Conservation (phyloP, 2,797 vertebrate genomes). For the Erethizon dorsatum region DNA sequence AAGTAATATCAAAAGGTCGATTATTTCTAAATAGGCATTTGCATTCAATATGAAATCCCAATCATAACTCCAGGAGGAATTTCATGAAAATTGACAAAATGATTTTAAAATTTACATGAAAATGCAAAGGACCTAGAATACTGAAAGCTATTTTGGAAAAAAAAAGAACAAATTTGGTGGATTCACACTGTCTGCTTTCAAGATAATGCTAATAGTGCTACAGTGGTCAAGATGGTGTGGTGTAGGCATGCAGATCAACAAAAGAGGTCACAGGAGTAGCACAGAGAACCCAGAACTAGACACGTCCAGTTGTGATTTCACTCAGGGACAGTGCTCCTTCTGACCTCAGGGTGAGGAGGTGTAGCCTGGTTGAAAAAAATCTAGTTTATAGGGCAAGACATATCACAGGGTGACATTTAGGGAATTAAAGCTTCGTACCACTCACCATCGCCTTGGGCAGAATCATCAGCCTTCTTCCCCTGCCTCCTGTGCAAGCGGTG, state of each 20-base stretch:
- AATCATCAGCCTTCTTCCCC: neutral
- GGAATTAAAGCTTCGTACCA: neutral
- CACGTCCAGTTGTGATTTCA: neutral
- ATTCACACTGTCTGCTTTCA: neutral
- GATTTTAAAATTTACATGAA: neutral
- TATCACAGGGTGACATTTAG: neutral
- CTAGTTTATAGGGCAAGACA: neutral
- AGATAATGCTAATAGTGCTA: neutral
- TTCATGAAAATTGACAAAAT: neutral
- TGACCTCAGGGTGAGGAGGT: neutral
- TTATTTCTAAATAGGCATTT: neutral
- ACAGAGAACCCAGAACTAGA: neutral
- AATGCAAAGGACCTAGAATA: neutral
- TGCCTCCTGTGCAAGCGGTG: neutral
- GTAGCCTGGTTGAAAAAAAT: neutral
- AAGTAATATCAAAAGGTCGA: neutral
- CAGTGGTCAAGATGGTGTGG: neutral
- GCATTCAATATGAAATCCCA: neutral
- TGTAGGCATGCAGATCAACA: too few species aligned
- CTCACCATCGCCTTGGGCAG: neutral
- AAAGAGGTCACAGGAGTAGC: neutral
- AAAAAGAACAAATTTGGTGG: neutral
- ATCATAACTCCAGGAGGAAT: neutral
- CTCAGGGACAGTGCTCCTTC: neutral
- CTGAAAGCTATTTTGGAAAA: neutral